Base-by-base conservation (phyloP, 1,140 invertebrate genomes). In the Neocloeon triangulifer region DNA sequence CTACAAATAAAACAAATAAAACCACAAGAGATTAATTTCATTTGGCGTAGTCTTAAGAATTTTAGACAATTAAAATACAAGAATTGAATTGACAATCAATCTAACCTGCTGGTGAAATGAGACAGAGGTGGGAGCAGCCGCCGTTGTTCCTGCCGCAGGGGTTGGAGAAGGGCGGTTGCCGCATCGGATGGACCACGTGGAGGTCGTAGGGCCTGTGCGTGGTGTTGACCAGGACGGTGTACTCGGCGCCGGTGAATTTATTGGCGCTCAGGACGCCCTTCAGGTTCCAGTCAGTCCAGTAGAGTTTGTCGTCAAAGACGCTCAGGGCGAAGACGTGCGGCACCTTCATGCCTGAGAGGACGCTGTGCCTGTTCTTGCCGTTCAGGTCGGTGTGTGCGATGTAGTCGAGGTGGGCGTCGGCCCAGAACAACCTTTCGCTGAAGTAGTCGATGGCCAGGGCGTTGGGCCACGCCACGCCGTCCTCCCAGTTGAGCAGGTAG, bases 241-340 rank as follows among this genome's bases (percentile, higher is more conserved):
- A 54, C 40, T 84, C 69, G 30, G 61, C 59, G 13, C 55, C 36
- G 5, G 73, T 81, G 47, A 81, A 88, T 51, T 92, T 94, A 35
- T 89, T 78, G 0, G 82, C 81, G 36, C 69, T 66, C 27, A 71
- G 69, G 20, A 85, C 77, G 0, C 73, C 74, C 50, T 92, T 91
- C 13, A 91, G 50, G 48, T 95, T 96, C 91, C 92, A 96, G 48
- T 98, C 94, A 3, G 89, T 92, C 88, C 91, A 98, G 55, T 80
- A 98, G 5, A 98, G 69, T 40, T 69, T 73, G 45, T 96, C 86
- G 41, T 94, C 88, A 52, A 96, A 95, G 0, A 97, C 61, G 2
- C 77, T 75, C 10, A 98, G 56, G 0, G 89, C 89, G 47, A 95
- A 96, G 0, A 94, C 85, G 44, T 95, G 89, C 0, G 86, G 85